Conservation (phyloP, 2,888 invertebrate species). For the Pseudococcus jackbeardsleyi region DNA sequence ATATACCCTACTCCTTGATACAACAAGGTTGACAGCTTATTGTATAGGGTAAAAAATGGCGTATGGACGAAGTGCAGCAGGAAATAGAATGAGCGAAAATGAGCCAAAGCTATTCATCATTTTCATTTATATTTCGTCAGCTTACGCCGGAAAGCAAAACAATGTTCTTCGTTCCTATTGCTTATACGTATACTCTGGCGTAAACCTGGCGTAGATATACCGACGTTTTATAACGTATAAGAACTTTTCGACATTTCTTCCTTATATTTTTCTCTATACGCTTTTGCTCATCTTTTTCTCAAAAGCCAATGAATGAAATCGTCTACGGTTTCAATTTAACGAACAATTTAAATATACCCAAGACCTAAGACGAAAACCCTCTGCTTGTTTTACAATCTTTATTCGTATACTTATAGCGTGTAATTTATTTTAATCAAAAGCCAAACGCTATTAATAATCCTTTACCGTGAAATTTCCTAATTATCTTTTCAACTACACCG, state of each 20-base stretch:
- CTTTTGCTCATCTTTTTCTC: neutral
- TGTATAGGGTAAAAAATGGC: slow-evolving; percentile 51
- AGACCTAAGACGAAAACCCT: neutral
- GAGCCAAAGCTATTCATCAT: slow-evolving; percentile 53
- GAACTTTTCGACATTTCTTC: slow-evolving; percentile 20
- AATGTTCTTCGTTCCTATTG: slow-evolving; percentile 47
- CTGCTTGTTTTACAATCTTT: slow-evolving; percentile 21
- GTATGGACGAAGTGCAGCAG: slow-evolving; percentile 19
- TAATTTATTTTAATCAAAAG: slow-evolving; percentile 40
- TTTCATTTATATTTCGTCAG: slow-evolving; percentile 51
- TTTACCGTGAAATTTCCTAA: slow-evolving; percentile 12
- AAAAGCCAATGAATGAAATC: neutral
- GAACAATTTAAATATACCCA: neutral
- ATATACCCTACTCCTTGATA: slow-evolving; percentile 39
- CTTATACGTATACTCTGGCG: neutral
- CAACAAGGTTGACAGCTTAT: slow-evolving; percentile 52
- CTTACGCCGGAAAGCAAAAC: slow-evolving; percentile 43
- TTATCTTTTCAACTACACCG: slow-evolving; percentile 29
- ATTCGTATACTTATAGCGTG: slow-evolving; percentile 6
- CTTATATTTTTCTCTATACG: neutral
- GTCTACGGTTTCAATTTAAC: neutral
- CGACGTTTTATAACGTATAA: slow-evolving; percentile 5
- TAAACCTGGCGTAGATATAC: neutral
- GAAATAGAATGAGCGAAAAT: slow-evolving; percentile 52
- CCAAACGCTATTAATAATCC: slow-evolving; percentile 29